These are phyloP conservation scores for Anthopleura xanthogrammica DNA, from an alignment of 92 coral and sea anemone genomes.

Conservation along the genomic window DNA sequence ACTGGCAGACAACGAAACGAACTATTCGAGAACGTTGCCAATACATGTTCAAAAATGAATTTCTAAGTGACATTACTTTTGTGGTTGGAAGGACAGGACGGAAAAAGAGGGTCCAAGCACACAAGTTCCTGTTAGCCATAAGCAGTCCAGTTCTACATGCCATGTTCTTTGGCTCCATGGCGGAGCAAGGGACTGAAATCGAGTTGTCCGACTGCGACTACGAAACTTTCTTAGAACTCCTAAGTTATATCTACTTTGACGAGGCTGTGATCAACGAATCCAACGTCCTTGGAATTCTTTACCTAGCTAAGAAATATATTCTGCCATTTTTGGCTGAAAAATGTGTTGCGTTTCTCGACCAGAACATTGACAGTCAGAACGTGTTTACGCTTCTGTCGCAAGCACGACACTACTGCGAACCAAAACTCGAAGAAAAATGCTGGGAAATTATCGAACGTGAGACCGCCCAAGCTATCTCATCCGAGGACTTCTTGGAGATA, in stretches of 20 bases:
- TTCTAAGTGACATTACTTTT: conserved; percentile 71
- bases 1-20: conserved; percentile 75
- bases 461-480: conserved; percentile 62
- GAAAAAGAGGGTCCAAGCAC: conserved; percentile 69
- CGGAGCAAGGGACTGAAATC: conserved; percentile 65
- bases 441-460: conserved; percentile 87
- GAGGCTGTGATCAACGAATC: conserved; percentile 63
- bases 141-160: conserved; percentile 84
- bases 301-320: conserved; percentile 84
- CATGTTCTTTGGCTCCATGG: conserved; percentile 84
- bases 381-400: conserved; percentile 78
- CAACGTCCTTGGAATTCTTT: conserved; percentile 74
- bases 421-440: conserved; percentile 75
- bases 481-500: conserved; percentile 71
- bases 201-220: conserved; percentile 70
- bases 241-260: conserved; percentile 77
- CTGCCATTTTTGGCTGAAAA: conserved; percentile 77
- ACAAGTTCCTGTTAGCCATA: conserved; percentile 74
- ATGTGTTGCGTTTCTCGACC: conserved; percentile 73
- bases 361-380: conserved; percentile 75
- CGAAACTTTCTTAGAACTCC: conserved; percentile 65
- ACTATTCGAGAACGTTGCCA: conserved; percentile 69
- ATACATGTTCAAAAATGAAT: conserved; percentile 76
- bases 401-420: conserved; percentile 75
- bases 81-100: conserved; percentile 51